Conservation (phyloP, 2,797 vertebrate species). For the Bothrops alternatus region DNA sequence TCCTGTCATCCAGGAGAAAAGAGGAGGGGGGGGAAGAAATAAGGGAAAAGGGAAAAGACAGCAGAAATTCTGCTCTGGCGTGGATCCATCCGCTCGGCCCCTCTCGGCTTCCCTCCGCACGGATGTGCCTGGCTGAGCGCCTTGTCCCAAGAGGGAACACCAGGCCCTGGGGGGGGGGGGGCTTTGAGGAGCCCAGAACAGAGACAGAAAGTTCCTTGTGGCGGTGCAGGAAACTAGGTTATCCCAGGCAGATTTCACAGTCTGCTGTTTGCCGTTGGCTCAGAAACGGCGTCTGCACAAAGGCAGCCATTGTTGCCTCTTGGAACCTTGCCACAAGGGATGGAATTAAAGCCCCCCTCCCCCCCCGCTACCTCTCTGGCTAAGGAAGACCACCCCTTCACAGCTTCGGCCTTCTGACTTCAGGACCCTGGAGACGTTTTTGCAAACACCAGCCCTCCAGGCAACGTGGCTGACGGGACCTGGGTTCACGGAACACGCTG, state of each 20-base stretch:
- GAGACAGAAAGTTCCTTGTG: conserved; percentile 64
- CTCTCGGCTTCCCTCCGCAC: background rate
- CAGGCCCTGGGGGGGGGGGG: too few relatives aligned
- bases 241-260: conserved; percentile 52
- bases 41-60: too few relatives aligned
- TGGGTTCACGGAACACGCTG: background rate
- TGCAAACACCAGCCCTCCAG: background rate
- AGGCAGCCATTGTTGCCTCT: conserved; percentile 39
- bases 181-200: background rate
- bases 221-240: conserved; percentile 55
- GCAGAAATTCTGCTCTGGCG: background rate
- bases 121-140: background rate
- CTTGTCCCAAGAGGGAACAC: background rate
- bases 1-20: background rate
- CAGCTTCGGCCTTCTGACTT: background rate
- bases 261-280: conserved; percentile 26
- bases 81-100: background rate
- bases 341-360: background rate
- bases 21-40: too few relatives aligned
- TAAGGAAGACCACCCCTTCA: background rate
- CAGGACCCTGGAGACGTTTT: background rate
- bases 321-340: conserved; percentile 40
- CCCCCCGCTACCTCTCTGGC: background rate
- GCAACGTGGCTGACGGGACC: background rate
- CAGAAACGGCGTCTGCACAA: conserved; percentile 21